Evolutionary conservation across 2,113 vertebrate genomes (phyloP).

Genomic region (Oriolus oriolus): DNA sequence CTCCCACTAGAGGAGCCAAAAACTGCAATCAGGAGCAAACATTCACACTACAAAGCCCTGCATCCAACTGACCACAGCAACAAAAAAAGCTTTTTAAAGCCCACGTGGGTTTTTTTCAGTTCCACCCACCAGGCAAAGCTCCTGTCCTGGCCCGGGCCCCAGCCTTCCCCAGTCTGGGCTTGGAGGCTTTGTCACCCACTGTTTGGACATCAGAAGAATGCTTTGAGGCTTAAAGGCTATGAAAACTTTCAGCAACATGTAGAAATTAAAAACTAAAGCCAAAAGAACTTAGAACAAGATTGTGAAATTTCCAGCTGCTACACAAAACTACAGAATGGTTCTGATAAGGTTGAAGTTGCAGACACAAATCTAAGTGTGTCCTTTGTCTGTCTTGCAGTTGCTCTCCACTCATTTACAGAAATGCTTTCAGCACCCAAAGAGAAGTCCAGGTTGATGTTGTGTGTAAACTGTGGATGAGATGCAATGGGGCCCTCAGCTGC

Average conservation of each 20-base stretch:
- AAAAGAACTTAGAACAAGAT: not conserved
- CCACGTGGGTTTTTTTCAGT: not conserved
- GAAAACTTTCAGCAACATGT: not conserved
- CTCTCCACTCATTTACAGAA: not conserved
- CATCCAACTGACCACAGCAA: fast-evolving
- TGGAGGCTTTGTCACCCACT: not conserved
- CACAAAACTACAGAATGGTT: not conserved
- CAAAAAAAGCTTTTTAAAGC: not conserved
- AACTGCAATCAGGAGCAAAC: not conserved
- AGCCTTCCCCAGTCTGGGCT: not conserved
- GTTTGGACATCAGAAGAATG: not conserved
- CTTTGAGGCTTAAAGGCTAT: not conserved
- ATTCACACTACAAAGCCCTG: fast-evolving
- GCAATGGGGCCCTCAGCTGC: not conserved
- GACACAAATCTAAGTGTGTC: not conserved
- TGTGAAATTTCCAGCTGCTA: not conserved
- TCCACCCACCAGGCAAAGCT: not conserved
- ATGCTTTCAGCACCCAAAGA: not conserved
- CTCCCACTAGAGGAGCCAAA: not conserved
- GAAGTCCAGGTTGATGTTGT: not conserved
- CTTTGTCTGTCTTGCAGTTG: not conserved
- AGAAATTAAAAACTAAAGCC: not conserved
- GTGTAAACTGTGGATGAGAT: not conserved
- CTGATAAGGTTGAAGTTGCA: not conserved
- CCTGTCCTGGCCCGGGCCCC: not conserved